Base-by-base conservation (phyloP, 2,888 invertebrate species). In the Lacanobia wlatinum region DNA sequence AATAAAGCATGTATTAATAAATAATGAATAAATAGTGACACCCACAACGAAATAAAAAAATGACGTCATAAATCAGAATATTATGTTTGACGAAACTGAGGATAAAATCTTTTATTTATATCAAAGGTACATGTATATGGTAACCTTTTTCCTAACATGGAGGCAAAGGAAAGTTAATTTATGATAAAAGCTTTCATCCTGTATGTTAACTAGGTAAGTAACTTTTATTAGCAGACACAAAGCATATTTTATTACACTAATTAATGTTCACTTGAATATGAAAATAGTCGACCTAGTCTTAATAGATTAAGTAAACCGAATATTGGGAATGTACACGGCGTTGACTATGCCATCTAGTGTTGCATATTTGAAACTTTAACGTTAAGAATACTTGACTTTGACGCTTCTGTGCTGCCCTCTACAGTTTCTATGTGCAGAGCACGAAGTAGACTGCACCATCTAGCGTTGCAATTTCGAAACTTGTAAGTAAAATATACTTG, bases 131-230 rank as follows among this genome's bases (percentile, higher is more conserved):
- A 56, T 55, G 12, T 55, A 58, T 18, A 59, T 28, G 12, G 43
- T 0, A 77, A 56, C 48, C 52, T 69, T 70, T 78, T 70, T 78
- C 12, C 43, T 50, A 21, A 43, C 53, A 46, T 40, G 18, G 18
- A 58, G 58, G 58, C 60, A 77, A 70, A 66, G 65, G 64, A 75
- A 80, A 82, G 62, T 61, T 83, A 83, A 84, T 84, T 76, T 68
- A 61, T 76, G 76, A 79, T 86, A 81, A 78, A 83, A 86, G 85
- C 84, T 80, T 82, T 69, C 56, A 56, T 73, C 23, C 67, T 23
- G 23, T 50, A 65, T 66, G 68, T 66, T 74, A 74, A 83, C 64
- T 50, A 61, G 70, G 68, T 78, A 63, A 79, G 68, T 75, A 69
- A 69, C 66, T 80, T 75, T 53, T 69, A 74, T 68, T 72, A 72